Conservation (phyloP, 2,797 vertebrate species). For the Gallinago solitaria region DNA sequence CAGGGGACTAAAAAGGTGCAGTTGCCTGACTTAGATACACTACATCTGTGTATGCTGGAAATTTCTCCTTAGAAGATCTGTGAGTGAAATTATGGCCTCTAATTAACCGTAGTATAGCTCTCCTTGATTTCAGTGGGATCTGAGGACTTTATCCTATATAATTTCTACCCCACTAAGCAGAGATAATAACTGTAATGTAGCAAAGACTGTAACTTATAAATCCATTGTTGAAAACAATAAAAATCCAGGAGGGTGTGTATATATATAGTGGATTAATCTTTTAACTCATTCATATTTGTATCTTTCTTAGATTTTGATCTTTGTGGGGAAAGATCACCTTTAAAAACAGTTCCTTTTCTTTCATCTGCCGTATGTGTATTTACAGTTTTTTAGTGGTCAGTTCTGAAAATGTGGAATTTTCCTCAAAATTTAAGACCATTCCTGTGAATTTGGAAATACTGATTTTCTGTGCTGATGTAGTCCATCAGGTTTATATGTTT, state of each 20-base stretch:
- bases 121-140: not conserved
- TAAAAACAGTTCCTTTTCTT: not conserved
- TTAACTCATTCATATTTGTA: not conserved
- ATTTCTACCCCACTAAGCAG: not conserved
- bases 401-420: not conserved
- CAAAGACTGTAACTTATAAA: not conserved
- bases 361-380: not conserved
- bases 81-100: not conserved
- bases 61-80: not conserved
- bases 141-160: not conserved
- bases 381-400: not conserved
- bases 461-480: not conserved
- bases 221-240: not conserved
- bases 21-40: not conserved
- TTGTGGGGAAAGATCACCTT: not conserved
- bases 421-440: not conserved
- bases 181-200: not conserved
- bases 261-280: not conserved
- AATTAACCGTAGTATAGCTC: not conserved
- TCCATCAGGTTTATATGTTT: not conserved
- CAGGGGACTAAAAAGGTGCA: not conserved
- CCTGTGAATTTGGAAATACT: not conserved
- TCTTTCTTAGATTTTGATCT: not conserved
- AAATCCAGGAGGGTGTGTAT: not conserved
- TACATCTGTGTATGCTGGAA: not conserved